Evolutionary conservation across 2,113 vertebrate species (phyloP), one percentile per base, ranked within the genome.

Genomic region (Phrynocephalus versicolor): DNA sequence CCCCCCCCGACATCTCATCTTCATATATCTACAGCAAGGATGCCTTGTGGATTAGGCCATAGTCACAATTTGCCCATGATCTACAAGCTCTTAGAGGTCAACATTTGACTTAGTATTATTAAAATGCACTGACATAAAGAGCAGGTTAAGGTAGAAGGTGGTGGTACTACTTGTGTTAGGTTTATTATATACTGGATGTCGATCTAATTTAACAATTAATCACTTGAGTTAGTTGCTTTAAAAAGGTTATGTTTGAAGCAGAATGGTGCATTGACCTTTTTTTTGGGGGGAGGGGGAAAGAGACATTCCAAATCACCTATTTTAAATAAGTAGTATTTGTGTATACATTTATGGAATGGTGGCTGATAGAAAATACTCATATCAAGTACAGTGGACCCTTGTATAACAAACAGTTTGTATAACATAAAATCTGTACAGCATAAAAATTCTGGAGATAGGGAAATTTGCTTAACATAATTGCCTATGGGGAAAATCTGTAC

Each of bases 181-280:
- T 45, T 1, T 83, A 37, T 64, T 83, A 10, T 51, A 82, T 77
- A 91, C 90, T 75, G 64, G 27, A 51, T 81, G 16, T 35, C 57
- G 33, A 35, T 60, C 82, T 92, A 92, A 92, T 93, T 89, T 86
- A 39, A 83, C 69, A 37, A 84, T 88, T 19, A 81, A 87, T 80
- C 35, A 78, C 83, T 73, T 86, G 70, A 77, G 39, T 21, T 3
- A 64, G 79, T 39, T 23, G 33, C 9, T 78, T 45, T 60, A 60
- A 60, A 35, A 78, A 19, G 25, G 23, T 16, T 82, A 35, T 9
- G 19, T 13, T 16, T 64, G 71, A 75, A 12, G 71, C 6, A 51
- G 18, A 62, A 74, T 9, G 64, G 18, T 41, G 27, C 37, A 15
- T 60, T 19, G 39, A 9, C 23, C n/a, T 35, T 25, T 67, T 33